These are phyloP conservation scores for Heterocephalus glaber DNA, from an alignment of 2,113 vertebrate genomes.

Conservation along the genomic window DNA sequence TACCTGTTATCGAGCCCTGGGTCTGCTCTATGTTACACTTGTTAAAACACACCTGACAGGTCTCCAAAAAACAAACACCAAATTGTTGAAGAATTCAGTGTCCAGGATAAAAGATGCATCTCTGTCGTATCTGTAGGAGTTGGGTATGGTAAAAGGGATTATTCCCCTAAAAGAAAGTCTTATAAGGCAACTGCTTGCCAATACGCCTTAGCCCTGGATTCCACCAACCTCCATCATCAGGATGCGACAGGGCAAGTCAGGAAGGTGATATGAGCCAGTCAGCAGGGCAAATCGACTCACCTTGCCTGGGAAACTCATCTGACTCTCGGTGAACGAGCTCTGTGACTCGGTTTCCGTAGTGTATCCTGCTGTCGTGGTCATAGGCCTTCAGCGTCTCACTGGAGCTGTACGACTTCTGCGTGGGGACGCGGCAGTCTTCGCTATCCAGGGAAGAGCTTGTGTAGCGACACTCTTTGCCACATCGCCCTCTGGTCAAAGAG, in stretches of 20 bases:
- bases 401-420: slow-evolving; percentile 98
- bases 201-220: not conserved
- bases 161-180: not conserved
- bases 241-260: not conserved
- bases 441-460: slow-evolving; percentile 94
- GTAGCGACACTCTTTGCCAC: slow-evolving; percentile 94
- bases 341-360: slow-evolving; percentile 93
- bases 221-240: not conserved
- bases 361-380: slow-evolving; percentile 95
- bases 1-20: not conserved
- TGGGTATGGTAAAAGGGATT: not conserved
- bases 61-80: not conserved
- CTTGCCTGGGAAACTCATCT: slow-evolving; percentile 96
- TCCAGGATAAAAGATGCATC: not conserved
- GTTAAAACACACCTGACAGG: not conserved
- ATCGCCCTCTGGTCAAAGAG: slow-evolving; percentile 92
- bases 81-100: not conserved
- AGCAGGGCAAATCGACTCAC: slow-evolving; percentile 80
- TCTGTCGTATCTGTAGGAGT: not conserved
- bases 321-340: slow-evolving; percentile 97
- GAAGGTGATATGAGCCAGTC: fast-evolving
- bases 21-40: not conserved
- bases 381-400: slow-evolving; percentile 97
- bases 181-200: too few relatives aligned
- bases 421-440: slow-evolving; percentile 96